phyloP scores from a whole-genome alignment of 2,888 invertebrate species.

The Drosophila subsilvestris region DNA sequence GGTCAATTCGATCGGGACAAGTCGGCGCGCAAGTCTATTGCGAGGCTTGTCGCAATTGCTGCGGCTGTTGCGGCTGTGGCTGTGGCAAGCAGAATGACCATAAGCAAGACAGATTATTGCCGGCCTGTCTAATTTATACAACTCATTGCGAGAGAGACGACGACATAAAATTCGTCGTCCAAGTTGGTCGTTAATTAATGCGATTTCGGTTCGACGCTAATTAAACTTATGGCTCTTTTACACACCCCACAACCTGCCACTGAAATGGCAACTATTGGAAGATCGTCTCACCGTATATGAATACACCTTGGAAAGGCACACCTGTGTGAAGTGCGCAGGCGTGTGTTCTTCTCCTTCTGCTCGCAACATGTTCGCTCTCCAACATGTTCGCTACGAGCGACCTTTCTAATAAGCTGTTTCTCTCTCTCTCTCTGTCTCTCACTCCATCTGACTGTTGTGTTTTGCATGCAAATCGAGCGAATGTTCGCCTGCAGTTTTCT shows the following conservation, averaged over 20 bases:
- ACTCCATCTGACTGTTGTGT: conserved; percentile 3
- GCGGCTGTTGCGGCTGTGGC: conserved; percentile 14
- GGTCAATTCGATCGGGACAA: conserved; percentile 40
- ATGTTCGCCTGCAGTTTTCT: conserved; percentile 27
- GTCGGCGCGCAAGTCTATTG: conserved; percentile 24
- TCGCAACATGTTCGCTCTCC: conserved; percentile 31
- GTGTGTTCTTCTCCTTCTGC: conserved; percentile 8
- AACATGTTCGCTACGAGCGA: conserved; percentile 13
- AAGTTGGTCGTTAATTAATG: conserved; percentile 34
- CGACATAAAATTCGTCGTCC: conserved; percentile 26
- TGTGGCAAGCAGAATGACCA: conserved; percentile 76
- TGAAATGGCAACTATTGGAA: not conserved
- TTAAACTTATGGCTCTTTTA: conserved; percentile 20
- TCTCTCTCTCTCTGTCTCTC: not conserved
- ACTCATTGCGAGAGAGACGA: conserved; percentile 26
- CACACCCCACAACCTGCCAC: not conserved
- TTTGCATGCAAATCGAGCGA: conserved; percentile 36
- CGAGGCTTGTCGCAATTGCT: conserved; percentile 43
- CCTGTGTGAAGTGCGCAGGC: conserved; percentile 4
- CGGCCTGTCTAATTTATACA: conserved; percentile 65
- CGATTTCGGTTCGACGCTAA: conserved; percentile 18
- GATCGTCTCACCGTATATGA: not conserved
- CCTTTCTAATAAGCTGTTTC: conserved; percentile 3
- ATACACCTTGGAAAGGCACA: conserved; percentile 1
- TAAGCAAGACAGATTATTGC: conserved; percentile 65